Base-by-base conservation (phyloP, 2,797 vertebrate species). In the Thaleichthys pacificus region DNA sequence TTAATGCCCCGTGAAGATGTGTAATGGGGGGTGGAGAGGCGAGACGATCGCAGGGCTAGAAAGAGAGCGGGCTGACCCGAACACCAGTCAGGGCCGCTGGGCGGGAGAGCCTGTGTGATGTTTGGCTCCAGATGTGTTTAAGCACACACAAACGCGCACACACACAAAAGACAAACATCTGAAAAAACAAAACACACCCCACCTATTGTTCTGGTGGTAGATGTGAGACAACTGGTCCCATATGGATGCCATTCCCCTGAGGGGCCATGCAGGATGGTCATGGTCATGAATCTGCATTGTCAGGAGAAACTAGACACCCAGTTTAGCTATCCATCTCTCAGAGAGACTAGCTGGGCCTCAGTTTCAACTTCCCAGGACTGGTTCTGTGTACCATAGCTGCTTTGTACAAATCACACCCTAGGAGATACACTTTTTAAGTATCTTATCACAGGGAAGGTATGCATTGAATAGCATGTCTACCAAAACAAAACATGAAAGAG, bases 41-140 rank as follows among this genome's bases (percentile, higher is more conserved):
- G 30, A 71, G 79, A 68, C 63, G 38, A 51, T 21, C 65, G 21
- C 9, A 12, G 74, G 70, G 19, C 26, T 49, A 62, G 77, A 66
- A 61, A 56, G 35, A 76, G 58, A 24, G 14, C 7, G 24, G 21
- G 21, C 28, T 15, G 49, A 2, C 15, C 26, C 4, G n/a, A 56
- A 62, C n/a, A 14, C 4, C 22, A 3, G 12, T 8, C 17, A n/a
- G 0, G 7, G 21, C 6, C 24, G 3, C 6, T 9, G 61, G 3
- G 28, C 54, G 75, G 66, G 22, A 22, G 21, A 30, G 64, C 61
- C 77, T 15, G 11, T 68, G 61, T 65, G 62, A 82, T 77, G 77
- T 35, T 35, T 1, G 32, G 32, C 42, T 83, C 80, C 86, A 86
- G 82, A 80, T 87, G 85, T 81, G 74, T 70, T 68, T 30, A 5